Percentiles rank a stretch among this genome's conserved stretches.
Conservation (phyloP, 2,888 invertebrate genomes). For the Buathra laborator region DNA sequence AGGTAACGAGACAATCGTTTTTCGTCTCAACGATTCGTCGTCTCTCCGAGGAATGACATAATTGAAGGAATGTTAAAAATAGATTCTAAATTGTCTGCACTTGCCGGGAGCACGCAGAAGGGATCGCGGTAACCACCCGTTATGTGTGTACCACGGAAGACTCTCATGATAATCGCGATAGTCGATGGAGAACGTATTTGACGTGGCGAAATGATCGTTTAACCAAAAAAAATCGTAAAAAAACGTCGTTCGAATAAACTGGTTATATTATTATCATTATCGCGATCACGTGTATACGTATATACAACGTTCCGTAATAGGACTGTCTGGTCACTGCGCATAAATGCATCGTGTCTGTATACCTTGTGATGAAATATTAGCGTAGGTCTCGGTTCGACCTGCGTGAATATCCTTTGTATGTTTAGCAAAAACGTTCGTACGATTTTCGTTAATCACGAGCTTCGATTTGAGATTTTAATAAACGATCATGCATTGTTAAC, state of each 20-base stretch:
- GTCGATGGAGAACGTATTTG: neutral
- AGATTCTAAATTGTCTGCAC: slow-evolving; percentile 59
- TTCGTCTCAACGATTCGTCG: neutral
- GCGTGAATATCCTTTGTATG: neutral
- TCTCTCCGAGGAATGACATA: slow-evolving; percentile 51
- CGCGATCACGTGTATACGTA: slow-evolving; percentile 54
- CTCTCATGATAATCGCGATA: neutral
- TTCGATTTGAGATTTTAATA: neutral
- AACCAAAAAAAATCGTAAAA: neutral
- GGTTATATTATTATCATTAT: slow-evolving; percentile 47
- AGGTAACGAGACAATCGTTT: neutral
- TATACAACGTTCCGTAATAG: slow-evolving; percentile 43
- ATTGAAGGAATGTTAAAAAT: slow-evolving; percentile 57
- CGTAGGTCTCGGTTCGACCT: slow-evolving; percentile 64
- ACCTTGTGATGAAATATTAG: slow-evolving; percentile 58
- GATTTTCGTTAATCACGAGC: neutral
- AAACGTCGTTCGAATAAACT: slow-evolving; percentile 21
- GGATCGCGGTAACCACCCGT: slow-evolving; percentile 7
- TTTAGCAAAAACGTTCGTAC: slow-evolving; percentile 9
- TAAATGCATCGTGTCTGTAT: slow-evolving; percentile 50
- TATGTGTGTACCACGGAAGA: neutral
- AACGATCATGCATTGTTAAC: neutral
- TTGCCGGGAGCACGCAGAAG: slow-evolving; percentile 32
- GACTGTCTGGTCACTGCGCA: slow-evolving; percentile 53
- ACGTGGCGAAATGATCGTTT: neutral